Evolutionary conservation across 2,797 vertebrate species (phyloP).

Genomic region (Bradypodion ventrale): DNA sequence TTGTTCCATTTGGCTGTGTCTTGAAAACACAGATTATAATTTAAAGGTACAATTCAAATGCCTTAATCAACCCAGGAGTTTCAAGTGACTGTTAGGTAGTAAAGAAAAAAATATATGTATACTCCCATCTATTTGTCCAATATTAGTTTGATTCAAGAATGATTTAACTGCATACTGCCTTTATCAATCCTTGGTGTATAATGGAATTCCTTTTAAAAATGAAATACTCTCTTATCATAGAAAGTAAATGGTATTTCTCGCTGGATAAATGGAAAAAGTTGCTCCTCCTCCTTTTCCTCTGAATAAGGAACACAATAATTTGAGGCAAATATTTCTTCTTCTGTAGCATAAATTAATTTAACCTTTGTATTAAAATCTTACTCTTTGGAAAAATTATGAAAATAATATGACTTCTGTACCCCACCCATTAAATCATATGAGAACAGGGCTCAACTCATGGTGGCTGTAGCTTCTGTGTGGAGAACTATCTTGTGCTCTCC

Average conservation of each 20-base stretch:
- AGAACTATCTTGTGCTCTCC: background rate
- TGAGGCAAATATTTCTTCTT: background rate
- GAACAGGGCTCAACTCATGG: background rate
- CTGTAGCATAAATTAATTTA: no score
- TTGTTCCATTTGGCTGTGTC: conserved; percentile 13
- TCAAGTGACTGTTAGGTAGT: conserved; percentile 27
- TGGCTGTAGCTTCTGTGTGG: no score
- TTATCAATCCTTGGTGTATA: conserved; percentile 19
- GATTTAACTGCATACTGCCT: conserved; percentile 22
- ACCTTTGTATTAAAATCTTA: background rate
- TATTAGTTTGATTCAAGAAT: conserved; percentile 42
- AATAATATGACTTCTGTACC: background rate
- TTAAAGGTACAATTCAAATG: background rate
- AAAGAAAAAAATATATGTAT: conserved; percentile 10
- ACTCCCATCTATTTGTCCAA: conserved; percentile 18
- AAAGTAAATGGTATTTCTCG: background rate
- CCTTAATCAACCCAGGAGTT: background rate
- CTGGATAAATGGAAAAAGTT: conserved; percentile 2
- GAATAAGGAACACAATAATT: background rate
- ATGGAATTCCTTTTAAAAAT: conserved; percentile 13
- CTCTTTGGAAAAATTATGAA: background rate
- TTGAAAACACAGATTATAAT: conserved; percentile 1
- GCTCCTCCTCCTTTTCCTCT: background rate
- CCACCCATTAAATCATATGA: no score
- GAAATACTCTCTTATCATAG: background rate